Conservation (phyloP, 2,888 invertebrate species). For the Andricus curvator region DNA sequence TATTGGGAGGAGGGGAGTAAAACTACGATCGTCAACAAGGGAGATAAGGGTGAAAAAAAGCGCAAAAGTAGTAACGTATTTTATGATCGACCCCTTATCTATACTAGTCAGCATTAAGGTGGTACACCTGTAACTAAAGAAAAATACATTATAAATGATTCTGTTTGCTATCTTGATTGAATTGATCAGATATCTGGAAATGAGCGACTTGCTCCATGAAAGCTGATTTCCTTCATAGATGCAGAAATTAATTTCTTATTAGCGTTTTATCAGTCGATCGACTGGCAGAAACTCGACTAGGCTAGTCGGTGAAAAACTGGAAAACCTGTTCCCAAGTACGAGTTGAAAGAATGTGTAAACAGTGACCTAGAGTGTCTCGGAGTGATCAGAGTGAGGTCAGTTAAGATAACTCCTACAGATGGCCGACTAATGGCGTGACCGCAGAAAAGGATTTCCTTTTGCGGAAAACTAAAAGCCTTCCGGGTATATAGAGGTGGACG, state of each 20-base stretch:
- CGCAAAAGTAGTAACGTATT: too few species aligned
- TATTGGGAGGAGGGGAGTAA: too few species aligned
- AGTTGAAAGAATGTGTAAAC: conserved; percentile 35
- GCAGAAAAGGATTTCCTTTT: conserved; percentile 45
- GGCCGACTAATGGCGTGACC: not conserved
- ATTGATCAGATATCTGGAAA: conserved; percentile 1
- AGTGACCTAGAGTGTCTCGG: conserved; percentile 39
- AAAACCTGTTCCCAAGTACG: conserved; percentile 35
- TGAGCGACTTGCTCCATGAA: not conserved
- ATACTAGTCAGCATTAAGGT: too few species aligned
- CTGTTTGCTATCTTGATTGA: not conserved
- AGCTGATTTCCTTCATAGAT: conserved; percentile 38
- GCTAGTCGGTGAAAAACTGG: conserved; percentile 1
- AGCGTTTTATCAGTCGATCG: conserved; percentile 22
- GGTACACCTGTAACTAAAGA: too few species aligned
- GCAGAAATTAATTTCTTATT: not conserved
- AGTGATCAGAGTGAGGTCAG: conserved; percentile 28
- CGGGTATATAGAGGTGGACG: conserved; percentile 10
- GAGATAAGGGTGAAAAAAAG: too few species aligned
- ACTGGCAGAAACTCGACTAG: conserved; percentile 17
- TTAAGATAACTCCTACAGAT: conserved; percentile 20
- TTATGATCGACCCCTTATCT: too few species aligned
- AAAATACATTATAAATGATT: not conserved
- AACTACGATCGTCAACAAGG: too few species aligned
- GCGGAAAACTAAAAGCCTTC: conserved; percentile 43